Evolutionary conservation across 2,797 vertebrate species (phyloP), one percentile per base, ranked within the genome.

Genomic region (Cryptoblepharus egeriae): DNA sequence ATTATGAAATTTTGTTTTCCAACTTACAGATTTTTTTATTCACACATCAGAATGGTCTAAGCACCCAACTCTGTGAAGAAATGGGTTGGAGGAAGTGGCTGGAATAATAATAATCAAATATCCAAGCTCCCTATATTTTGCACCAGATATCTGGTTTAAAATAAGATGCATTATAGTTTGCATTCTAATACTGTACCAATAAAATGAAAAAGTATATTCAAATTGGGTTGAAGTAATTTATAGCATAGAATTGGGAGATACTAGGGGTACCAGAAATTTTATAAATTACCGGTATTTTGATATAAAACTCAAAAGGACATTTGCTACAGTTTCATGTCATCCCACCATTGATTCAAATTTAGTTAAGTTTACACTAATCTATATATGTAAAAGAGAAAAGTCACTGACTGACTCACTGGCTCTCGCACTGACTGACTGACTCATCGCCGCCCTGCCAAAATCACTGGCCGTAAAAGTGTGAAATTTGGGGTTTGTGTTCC

Each of bases 181-280:
- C 12, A 42, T 64, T 10, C 35, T 28, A 32, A 67, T 20, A 28
- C 20, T 75, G 75, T 49, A 84, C n/a, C 28, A 81, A 84, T 89
- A 22, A 73, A 5, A 35, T 24, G 5, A 64, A 2, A 32, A 32
- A 22, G 30, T 18, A 49, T 49, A 9, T 73, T 18, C 16, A 20
- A 69, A 4, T 11, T 42, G 11, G 6, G 26, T 20, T 42, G 18
- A 69, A 79, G 42, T 78, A 26, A 22, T 49, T 49, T 49, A 49
- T 49, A 9, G n/a, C 12, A 49, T 10, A 49, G 39, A 69, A 20
- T 16, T 4, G 58, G 65, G 39, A 69, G 32, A 70, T 32, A 58
- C 28, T 20, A n/a, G 12, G 15, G 20, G 13, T n/a, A n/a, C n/a
- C n/a, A n/a, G n/a, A n/a, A n/a, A n/a, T n/a, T n/a, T n/a, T n/a